A percentile compares a stretch with the other conserved stretches of the same genome.
phyloP scores from a whole-genome alignment of 2,113 vertebrate species.

The Eptesicus fuscus region DNA sequence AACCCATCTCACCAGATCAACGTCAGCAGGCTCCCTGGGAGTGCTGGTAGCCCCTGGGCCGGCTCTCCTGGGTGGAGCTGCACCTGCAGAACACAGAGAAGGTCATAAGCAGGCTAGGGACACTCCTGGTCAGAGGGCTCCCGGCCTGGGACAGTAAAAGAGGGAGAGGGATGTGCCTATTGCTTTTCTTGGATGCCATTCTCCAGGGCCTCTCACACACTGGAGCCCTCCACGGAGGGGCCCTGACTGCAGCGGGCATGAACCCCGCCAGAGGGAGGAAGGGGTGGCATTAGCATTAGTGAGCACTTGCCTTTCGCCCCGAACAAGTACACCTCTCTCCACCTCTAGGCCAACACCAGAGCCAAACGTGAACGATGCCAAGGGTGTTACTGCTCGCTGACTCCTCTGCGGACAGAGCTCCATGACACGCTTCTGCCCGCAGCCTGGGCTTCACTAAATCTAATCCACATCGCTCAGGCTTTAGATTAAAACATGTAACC shows the following conservation, averaged over 20 bases:
- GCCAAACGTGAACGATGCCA: background rate
- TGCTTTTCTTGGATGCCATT: background rate
- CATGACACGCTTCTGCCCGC: background rate
- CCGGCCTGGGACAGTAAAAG: background rate
- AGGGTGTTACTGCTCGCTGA: background rate
- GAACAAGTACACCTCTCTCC: background rate
- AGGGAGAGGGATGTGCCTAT: background rate
- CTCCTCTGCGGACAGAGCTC: background rate
- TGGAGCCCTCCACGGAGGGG: background rate
- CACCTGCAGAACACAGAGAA: slow-evolving; percentile 50
- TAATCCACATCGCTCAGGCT: background rate
- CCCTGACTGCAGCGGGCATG: background rate
- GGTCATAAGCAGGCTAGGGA: background rate
- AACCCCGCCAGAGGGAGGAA: background rate
- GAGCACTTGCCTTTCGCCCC: background rate
- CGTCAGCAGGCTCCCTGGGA: background rate
- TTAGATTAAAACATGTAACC: background rate
- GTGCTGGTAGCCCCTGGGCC: background rate
- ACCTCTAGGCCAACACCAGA: background rate
- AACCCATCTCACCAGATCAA: slow-evolving; percentile 51
- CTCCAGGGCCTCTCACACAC: background rate
- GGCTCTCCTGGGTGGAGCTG: background rate
- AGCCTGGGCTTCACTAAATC: background rate
- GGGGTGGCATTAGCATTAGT: background rate
- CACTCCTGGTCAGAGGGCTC: background rate